Conservation (phyloP, 2,888 invertebrate genomes). For the Stenodera caucasica region DNA sequence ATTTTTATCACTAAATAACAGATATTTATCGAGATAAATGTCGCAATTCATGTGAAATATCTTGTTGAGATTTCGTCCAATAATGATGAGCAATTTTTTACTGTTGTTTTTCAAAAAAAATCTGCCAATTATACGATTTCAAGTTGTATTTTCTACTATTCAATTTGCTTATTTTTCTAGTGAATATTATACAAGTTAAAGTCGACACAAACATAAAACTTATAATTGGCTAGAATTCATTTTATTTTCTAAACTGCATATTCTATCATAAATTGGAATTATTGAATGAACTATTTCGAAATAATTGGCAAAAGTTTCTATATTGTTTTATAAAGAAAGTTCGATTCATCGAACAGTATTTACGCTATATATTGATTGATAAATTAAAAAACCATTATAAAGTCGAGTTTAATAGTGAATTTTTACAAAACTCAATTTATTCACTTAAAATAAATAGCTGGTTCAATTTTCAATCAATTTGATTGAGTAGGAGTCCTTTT, state of each 20-base stretch:
- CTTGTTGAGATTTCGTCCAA: too few species aligned
- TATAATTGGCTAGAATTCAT: not conserved
- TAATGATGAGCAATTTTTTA: too few species aligned
- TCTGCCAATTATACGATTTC: not conserved
- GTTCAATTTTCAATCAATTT: not conserved
- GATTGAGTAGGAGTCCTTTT: too few species aligned
- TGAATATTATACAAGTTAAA: not conserved
- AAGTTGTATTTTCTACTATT: too few species aligned
- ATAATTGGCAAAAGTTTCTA: not conserved
- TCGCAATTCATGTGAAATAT: too few species aligned
- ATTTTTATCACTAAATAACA: too few species aligned
- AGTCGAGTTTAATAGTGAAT: too few species aligned
- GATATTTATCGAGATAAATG: too few species aligned
- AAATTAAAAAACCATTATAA: not conserved
- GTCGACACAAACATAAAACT: not conserved
- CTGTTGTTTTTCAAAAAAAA: too few species aligned
- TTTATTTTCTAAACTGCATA: not conserved
- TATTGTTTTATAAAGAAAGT: not conserved
- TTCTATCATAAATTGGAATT: not conserved
- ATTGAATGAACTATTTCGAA: not conserved
- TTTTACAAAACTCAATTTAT: too few species aligned
- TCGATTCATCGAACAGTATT: not conserved
- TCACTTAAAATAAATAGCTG: too few species aligned
- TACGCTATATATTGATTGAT: not conserved
- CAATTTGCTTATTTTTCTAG: too few species aligned